These are phyloP conservation scores for Chlorospingus semifuscus DNA, from an alignment of 2,797 vertebrate genomes.

Conservation along the genomic window DNA sequence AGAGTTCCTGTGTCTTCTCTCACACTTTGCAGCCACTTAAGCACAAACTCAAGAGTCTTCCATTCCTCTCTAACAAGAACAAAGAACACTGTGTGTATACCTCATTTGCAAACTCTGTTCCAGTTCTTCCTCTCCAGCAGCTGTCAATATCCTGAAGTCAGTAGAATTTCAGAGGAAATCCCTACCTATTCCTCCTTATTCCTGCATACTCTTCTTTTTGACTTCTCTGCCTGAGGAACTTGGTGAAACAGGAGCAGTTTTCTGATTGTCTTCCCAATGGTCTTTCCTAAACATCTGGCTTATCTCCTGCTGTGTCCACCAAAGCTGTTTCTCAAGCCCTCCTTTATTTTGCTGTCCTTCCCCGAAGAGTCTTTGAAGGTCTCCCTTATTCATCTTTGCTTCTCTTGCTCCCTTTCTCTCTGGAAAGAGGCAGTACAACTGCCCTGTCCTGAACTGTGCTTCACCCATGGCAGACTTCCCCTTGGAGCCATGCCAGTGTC, in stretches of 20 bases:
- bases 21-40: background rate
- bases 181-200: background rate
- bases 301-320: background rate
- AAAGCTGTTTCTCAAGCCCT: background rate
- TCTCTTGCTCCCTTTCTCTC: background rate
- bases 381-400: background rate
- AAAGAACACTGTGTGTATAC: background rate
- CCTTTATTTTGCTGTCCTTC: background rate
- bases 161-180: background rate
- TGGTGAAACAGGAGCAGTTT: background rate
- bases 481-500: background rate
- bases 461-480: background rate
- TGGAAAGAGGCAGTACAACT: background rate
- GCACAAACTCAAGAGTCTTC: background rate
- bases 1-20: background rate
- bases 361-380: background rate
- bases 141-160: background rate
- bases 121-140: background rate
- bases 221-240: background rate
- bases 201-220: background rate
- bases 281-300: background rate
- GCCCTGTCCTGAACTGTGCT: background rate
- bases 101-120: background rate
- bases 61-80: background rate
- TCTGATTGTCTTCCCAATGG: background rate